phyloP scores from a whole-genome alignment of 2,113 vertebrate genomes.

The Ibidorhyncha struthersii region DNA sequence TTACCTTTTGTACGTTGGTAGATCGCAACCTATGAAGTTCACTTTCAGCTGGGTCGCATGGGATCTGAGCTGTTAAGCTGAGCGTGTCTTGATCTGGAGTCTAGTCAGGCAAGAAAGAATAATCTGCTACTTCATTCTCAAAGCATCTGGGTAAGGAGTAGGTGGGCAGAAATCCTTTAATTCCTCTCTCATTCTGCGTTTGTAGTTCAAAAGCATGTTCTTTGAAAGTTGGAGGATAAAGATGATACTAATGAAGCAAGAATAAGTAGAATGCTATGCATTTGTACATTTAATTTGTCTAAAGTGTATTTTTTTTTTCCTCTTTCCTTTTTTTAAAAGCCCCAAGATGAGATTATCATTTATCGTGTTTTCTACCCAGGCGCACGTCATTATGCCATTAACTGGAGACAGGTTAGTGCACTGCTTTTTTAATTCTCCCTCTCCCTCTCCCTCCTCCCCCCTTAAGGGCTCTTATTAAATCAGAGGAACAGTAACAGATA shows the following conservation, averaged over 20 bases:
- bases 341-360: slow-evolving; percentile 92
- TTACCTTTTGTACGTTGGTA: not conserved
- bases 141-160: not conserved
- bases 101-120: not conserved
- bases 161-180: not conserved
- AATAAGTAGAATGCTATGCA: not conserved
- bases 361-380: slow-evolving; percentile 90
- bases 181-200: not conserved
- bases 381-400: slow-evolving; percentile 83
- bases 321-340: slow-evolving; percentile 73
- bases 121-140: not conserved
- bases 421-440: not conserved
- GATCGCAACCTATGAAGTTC: not conserved
- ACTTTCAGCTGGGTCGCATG: not conserved
- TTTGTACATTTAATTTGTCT: not conserved
- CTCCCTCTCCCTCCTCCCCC: not conserved
- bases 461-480: not conserved
- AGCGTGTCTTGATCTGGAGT: not conserved
- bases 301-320: not conserved
- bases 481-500: not conserved
- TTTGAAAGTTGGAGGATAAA: not conserved
- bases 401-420: slow-evolving; percentile 91
- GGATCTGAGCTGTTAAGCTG: not conserved
- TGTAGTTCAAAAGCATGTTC: not conserved
- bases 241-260: not conserved